Percentiles rank a stretch among this genome's conserved stretches.
Evolutionary conservation across 2,797 vertebrate species (phyloP).

Genomic region (Tachyglossus aculeatus): DNA sequence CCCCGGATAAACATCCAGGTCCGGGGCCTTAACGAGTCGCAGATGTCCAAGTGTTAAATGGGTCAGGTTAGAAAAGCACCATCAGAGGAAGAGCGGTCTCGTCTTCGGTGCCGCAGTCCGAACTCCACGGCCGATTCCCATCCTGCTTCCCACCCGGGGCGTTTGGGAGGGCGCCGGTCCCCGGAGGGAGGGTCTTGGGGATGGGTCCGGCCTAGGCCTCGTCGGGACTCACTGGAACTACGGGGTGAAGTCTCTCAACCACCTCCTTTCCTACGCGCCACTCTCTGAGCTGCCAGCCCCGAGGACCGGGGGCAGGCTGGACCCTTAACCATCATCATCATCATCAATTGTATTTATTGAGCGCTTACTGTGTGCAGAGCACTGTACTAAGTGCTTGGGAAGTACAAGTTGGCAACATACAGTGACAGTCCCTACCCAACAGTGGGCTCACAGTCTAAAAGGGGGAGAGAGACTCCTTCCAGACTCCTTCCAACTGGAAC

Average conservation of each 20-base stretch:
- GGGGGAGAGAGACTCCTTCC: not conserved
- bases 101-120: too few relatives aligned
- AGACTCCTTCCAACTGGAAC: not conserved
- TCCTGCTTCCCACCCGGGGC: not conserved
- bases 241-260: not conserved
- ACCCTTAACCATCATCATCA: not conserved
- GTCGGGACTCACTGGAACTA: not conserved
- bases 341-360: too few relatives aligned
- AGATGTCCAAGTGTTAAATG: not conserved
- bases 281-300: too few relatives aligned
- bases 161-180: too few relatives aligned
- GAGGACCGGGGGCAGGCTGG: too few relatives aligned
- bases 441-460: too few relatives aligned
- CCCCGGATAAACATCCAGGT: accelerated
- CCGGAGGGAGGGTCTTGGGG: too few relatives aligned
- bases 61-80: accelerated
- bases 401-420: too few relatives aligned
- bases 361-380: too few relatives aligned
- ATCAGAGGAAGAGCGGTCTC: accelerated
- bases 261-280: too few relatives aligned
- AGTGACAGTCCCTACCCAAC: too few relatives aligned
- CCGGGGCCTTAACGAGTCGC: accelerated
- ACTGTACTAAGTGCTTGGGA: too few relatives aligned
- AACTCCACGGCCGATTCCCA: accelerated
- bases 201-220: not conserved